Conservation (phyloP, 2,888 invertebrate species). For the Lumbricus terrestris region DNA sequence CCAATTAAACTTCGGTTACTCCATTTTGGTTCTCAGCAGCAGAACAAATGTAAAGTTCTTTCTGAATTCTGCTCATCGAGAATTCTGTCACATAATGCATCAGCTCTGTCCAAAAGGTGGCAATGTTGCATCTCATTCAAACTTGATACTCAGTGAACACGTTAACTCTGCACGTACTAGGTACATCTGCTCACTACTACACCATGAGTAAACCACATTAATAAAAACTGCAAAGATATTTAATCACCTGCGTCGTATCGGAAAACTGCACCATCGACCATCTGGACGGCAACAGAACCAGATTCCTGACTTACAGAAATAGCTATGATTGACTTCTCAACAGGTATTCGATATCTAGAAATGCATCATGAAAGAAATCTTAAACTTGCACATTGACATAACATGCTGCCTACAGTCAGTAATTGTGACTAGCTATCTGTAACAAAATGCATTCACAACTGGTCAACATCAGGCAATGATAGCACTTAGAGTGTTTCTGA, state of each 20-base stretch:
- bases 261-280: constrained; percentile 56
- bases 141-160: too few species aligned
- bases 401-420: constrained; percentile 39
- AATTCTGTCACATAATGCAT: too few species aligned
- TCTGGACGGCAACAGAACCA: constrained; percentile 48
- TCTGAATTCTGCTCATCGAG: too few species aligned
- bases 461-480: not conserved
- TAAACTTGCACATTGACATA: not conserved
- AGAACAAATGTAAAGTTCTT: too few species aligned
- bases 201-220: not conserved
- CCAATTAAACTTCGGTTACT: too few species aligned
- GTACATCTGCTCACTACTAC: too few species aligned
- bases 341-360: not conserved
- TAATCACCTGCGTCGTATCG: constrained; percentile 49
- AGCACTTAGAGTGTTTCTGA: not conserved
- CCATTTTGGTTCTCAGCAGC: too few species aligned
- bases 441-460: not conserved
- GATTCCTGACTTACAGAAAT: constrained; percentile 42
- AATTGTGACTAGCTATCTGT: not conserved
- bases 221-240: not conserved
- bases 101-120: too few species aligned
- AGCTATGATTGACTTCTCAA: constrained; percentile 44
- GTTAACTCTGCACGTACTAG: too few species aligned
- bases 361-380: not conserved
- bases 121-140: too few species aligned